Conservation (phyloP, 2,113 vertebrate genomes). For the Montifringilla adamsi region DNA sequence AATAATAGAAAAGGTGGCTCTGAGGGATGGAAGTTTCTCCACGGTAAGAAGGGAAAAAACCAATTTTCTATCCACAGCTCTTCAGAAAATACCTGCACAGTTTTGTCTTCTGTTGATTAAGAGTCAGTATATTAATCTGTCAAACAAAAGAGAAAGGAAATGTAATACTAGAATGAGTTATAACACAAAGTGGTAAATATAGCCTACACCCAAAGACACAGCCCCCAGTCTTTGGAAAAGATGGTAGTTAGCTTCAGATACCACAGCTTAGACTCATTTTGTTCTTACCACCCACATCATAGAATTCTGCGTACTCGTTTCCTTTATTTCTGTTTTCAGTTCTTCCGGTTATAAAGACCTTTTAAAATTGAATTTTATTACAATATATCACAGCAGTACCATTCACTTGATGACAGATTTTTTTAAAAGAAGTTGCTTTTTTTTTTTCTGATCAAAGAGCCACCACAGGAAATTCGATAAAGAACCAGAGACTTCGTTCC, state of each 20-base stretch:
- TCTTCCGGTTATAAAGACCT: background rate
- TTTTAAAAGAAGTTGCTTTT: background rate
- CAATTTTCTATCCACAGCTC: background rate
- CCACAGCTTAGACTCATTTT: background rate
- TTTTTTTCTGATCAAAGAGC: slow-evolving; percentile 26
- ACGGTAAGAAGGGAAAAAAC: background rate
- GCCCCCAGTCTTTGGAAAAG: background rate
- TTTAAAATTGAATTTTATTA: slow-evolving; percentile 2
- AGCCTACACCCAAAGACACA: background rate
- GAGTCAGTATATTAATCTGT: background rate
- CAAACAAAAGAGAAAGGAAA: background rate
- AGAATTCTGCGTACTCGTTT: background rate
- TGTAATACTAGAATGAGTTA: background rate
- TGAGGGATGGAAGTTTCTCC: background rate
- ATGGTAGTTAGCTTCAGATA: background rate
- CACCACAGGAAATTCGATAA: slow-evolving; percentile 17
- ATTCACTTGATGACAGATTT: background rate
- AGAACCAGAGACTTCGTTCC: background rate
- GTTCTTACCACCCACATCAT: background rate
- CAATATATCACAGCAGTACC: background rate
- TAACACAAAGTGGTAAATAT: background rate
- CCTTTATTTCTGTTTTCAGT: slow-evolving; percentile 15
- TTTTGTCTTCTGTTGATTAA: background rate
- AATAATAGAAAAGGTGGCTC: background rate
- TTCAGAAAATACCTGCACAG: background rate